Percentiles rank a stretch among this genome's conserved stretches.
Conservation (phyloP, 2,888 invertebrate species). For the Drosophila fungiperda region DNA sequence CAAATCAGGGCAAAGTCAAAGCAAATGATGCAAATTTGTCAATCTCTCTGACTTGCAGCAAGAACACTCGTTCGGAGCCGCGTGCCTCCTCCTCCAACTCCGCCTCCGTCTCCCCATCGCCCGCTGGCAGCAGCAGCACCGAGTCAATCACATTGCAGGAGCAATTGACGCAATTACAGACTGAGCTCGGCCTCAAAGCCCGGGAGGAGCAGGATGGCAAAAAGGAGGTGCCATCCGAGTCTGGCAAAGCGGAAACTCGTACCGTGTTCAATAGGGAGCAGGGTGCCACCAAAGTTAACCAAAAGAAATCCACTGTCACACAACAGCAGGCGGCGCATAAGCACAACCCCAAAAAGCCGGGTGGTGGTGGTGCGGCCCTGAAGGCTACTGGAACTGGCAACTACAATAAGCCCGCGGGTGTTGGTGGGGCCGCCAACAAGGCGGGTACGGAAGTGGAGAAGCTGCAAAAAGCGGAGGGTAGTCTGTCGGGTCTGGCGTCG, state of each 20-base stretch:
- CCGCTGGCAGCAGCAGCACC: slow-evolving; percentile 42
- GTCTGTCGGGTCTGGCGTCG: slow-evolving; percentile 92
- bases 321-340: slow-evolving; percentile 66
- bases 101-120: slow-evolving; percentile 11
- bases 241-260: slow-evolving; percentile 66
- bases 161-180: slow-evolving; percentile 81
- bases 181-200: slow-evolving; percentile 74
- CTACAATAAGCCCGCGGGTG: slow-evolving; percentile 71
- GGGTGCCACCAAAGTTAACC: slow-evolving; percentile 56
- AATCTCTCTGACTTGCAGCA: slow-evolving; percentile 65
- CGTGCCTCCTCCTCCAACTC: slow-evolving; percentile 26
- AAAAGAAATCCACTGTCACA: slow-evolving; percentile 70
- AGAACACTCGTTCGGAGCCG: slow-evolving; percentile 83
- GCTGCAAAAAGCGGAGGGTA: slow-evolving; percentile 89
- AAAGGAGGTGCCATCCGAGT: slow-evolving; percentile 42
- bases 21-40: slow-evolving; percentile 60
- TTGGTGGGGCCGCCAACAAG: slow-evolving; percentile 41
- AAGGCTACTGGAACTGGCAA: slow-evolving; percentile 79
- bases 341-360: slow-evolving; percentile 78
- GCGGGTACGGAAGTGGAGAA: slow-evolving; percentile 70
- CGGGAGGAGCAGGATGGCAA: slow-evolving; percentile 25
- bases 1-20: slow-evolving; percentile 34
- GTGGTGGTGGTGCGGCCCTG: slow-evolving; percentile 60
- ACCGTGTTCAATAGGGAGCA: slow-evolving; percentile 60
- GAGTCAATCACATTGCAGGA: slow-evolving; percentile 83